A percentile compares a stretch with the other conserved stretches of the same genome.
These are phyloP conservation scores for Lasioglossum vierecki DNA, from an alignment of 2,888 invertebrate species.

Conservation along the genomic window DNA sequence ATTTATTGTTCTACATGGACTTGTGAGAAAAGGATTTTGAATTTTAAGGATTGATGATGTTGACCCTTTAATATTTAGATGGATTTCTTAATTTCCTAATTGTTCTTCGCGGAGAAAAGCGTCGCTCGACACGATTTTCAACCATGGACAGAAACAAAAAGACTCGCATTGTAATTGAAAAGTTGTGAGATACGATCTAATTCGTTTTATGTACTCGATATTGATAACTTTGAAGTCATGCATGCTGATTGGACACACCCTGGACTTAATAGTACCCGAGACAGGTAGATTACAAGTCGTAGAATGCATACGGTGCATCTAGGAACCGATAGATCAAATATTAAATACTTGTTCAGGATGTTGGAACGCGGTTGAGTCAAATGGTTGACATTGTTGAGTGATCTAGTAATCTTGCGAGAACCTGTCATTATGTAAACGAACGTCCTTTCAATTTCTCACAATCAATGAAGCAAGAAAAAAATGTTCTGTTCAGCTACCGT, in stretches of 20 bases:
- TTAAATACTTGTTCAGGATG: too few species aligned
- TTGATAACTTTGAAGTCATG: neutral
- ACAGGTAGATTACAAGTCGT: neutral
- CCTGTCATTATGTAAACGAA: too few species aligned
- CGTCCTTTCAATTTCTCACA: too few species aligned
- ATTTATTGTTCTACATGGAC: neutral
- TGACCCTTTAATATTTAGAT: neutral
- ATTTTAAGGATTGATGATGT: neutral
- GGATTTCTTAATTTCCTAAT: neutral
- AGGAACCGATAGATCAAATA: neutral
- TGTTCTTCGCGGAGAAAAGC: neutral
- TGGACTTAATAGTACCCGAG: neutral
- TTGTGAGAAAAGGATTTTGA: neutral
- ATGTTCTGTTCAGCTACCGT: too few species aligned
- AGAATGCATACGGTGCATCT: neutral
- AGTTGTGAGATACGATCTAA: neutral
- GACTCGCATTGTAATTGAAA: neutral
- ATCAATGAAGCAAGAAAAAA: too few species aligned
- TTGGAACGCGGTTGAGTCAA: too few species aligned
- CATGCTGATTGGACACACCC: neutral
- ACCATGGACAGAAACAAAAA: neutral
- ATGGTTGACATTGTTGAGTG: too few species aligned
- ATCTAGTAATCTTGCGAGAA: too few species aligned
- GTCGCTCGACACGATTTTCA: neutral
- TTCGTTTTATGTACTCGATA: neutral